Evolutionary conservation across 35 echinoderm and acorn worm species (phyloP).

Genomic region (Diadema setosum): DNA sequence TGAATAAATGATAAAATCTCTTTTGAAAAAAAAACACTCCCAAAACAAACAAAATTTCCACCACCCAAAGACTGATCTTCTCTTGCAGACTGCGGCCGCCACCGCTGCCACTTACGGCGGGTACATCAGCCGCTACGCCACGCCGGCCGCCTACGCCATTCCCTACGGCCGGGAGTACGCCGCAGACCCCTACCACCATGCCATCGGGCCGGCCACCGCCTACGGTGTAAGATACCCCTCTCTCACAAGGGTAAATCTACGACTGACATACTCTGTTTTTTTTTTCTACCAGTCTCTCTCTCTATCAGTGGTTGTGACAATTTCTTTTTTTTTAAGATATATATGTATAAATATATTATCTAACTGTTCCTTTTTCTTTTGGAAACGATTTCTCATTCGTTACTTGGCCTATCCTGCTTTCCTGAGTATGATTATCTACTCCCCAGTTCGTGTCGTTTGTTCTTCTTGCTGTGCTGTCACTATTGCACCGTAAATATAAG

Average conservation of each 20-base stretch:
- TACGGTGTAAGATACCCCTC: constrained; percentile 99
- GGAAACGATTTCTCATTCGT: no score
- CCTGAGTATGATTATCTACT: no score
- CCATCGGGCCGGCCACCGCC: constrained; percentile 89
- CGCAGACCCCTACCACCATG: constrained; percentile 87
- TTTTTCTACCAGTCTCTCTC: constrained; percentile 16
- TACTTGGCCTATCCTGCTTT: no score
- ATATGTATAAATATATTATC: no score
- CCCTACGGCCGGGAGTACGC: constrained; percentile 91
- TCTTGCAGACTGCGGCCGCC: constrained; percentile 92
- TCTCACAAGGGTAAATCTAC: constrained; percentile 91
- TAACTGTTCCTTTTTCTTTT: no score
- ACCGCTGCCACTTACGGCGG: constrained; percentile 75
- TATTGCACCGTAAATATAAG: no score
- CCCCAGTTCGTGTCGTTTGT: no score
- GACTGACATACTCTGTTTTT: constrained; percentile 49
- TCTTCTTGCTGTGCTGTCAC: no score
- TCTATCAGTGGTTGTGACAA: constrained; percentile 52
- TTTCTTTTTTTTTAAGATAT: constrained; percentile 1
- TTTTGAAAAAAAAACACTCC: no score
- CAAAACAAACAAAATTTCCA: no score
- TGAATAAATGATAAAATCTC: no score
- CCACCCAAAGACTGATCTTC: constrained; percentile 89
- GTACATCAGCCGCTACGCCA: constrained; percentile 93
- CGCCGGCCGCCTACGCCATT: constrained; percentile 91